phyloP scores from a whole-genome alignment of 1,140 invertebrate species.

The fruit fly (Drosophila melanogaster) region DNA sequence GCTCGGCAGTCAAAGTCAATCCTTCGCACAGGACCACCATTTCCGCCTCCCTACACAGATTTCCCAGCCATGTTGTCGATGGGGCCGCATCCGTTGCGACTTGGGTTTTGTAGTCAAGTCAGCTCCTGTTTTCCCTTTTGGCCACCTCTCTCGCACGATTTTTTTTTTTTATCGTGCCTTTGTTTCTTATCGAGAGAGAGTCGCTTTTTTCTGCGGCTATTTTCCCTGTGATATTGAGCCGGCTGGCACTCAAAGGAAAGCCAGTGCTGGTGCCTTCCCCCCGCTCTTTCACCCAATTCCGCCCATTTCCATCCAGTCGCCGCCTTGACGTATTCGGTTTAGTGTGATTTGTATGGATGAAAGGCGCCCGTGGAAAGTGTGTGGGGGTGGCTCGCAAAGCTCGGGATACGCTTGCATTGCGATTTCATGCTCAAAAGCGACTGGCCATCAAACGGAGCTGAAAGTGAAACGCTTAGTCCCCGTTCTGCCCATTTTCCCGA shows the following conservation, averaged over 20 bases:
- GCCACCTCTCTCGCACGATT: constrained; percentile 10
- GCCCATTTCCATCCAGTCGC: constrained; percentile 23
- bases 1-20: constrained; percentile 71
- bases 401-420: constrained; percentile 14
- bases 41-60: not conserved
- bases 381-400: not conserved
- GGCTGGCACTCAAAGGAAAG: constrained; percentile 74
- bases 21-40: constrained; percentile 19
- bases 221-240: constrained; percentile 57
- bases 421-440: constrained; percentile 60
- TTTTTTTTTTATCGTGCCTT: constrained; percentile 21
- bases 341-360: constrained; percentile 72
- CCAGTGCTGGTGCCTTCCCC: constrained; percentile 36
- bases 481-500: not conserved
- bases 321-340: constrained; percentile 77
- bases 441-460: constrained; percentile 69
- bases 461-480: constrained; percentile 71
- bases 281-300: constrained; percentile 14
- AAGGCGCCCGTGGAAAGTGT: not conserved
- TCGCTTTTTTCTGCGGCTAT: constrained; percentile 67
- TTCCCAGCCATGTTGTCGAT: constrained; percentile 12
- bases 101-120: constrained; percentile 73
- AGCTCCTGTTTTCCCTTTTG: constrained; percentile 69
- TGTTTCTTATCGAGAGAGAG: constrained; percentile 27
- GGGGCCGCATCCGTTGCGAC: constrained; percentile 69